Conservation (phyloP, 2,797 vertebrate genomes). For the Momotus momota region DNA sequence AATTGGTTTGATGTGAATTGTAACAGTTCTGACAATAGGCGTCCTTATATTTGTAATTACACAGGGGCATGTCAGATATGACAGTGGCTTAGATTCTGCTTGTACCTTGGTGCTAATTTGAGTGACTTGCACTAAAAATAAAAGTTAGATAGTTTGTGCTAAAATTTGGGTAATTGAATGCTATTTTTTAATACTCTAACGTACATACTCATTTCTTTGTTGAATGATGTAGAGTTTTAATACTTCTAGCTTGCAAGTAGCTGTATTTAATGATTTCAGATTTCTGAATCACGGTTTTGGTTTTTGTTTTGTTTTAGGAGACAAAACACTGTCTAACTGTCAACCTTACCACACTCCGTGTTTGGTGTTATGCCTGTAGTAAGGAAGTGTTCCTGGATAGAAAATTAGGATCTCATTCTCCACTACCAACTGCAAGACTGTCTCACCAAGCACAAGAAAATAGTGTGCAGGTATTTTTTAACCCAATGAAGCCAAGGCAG, state of each 20-base stretch:
- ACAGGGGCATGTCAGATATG: not conserved
- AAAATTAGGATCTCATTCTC: conserved; percentile 87
- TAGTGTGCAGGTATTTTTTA: conserved; percentile 74
- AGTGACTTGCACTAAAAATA: not conserved
- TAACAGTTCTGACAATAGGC: not conserved
- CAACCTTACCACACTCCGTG: conserved; percentile 96
- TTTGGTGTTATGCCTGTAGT: conserved; percentile 98
- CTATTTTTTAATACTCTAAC: not conserved
- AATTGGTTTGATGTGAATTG: not conserved
- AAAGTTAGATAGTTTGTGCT: not conserved
- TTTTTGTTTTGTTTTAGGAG: conserved; percentile 80
- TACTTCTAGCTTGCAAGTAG: not conserved
- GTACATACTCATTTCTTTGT: not conserved
- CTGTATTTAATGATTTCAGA: not conserved
- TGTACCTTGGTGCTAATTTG: not conserved
- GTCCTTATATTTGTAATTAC: not conserved
- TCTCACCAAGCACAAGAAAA: conserved; percentile 80
- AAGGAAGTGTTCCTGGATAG: conserved; percentile 98
- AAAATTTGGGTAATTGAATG: not conserved
- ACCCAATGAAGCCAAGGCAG: not conserved
- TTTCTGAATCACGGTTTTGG: not conserved
- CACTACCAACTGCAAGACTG: conserved; percentile 77
- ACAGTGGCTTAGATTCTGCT: not conserved
- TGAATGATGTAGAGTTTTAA: not conserved
- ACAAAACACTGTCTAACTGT: conserved; percentile 95